Conservation (phyloP, 2,888 invertebrate species). For the Aphodius granarius region DNA sequence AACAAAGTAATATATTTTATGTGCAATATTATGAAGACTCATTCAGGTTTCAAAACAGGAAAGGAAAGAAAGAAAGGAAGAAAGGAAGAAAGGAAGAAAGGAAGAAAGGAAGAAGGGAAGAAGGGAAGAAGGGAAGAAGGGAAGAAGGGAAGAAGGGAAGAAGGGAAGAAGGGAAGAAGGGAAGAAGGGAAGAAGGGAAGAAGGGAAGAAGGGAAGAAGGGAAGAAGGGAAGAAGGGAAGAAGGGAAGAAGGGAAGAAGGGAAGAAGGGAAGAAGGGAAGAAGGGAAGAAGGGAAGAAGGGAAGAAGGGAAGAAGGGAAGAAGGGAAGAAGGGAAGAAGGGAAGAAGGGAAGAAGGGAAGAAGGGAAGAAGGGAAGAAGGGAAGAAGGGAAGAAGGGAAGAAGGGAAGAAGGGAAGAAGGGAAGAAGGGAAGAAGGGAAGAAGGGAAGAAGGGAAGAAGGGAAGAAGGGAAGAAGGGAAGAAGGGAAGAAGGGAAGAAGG, state of each 20-base stretch:
- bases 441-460: neutral
- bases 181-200: no score
- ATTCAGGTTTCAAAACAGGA: no score
- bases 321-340: neutral
- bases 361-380: neutral
- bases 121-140: no score
- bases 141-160: no score
- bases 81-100: no score
- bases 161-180: no score
- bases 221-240: neutral
- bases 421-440: neutral
- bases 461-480: conserved; percentile 34
- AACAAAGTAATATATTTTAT: no score
- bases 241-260: neutral
- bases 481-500: neutral
- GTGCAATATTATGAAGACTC: no score
- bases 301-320: neutral
- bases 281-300: neutral
- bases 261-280: neutral
- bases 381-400: neutral
- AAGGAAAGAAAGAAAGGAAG: no score
- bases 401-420: neutral
- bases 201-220: no score
- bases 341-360: neutral
- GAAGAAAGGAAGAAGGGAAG: no score